Base-by-base conservation (phyloP, 2,113 vertebrate genomes). In the Coregonus clupeaformis region DNA sequence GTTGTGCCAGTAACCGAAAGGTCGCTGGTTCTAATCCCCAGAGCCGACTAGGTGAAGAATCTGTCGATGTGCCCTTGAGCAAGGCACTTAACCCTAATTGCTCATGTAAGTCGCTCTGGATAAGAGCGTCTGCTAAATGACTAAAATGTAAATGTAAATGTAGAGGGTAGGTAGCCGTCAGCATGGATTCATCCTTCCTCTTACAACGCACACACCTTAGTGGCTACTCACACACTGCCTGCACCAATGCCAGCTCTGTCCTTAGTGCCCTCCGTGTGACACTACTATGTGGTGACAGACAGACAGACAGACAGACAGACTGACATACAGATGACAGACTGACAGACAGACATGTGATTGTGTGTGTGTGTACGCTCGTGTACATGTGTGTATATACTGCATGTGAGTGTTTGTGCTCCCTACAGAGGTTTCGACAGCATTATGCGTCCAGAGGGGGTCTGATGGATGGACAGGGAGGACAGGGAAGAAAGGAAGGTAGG, bases 231-330 rank as follows among this genome's bases (percentile, higher is more conserved):
- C 27, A 27, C 27, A 27, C 27, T 27, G 27, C 59, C 59, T 72
- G 32, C 16, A 13, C 27, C 16, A 16, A 2, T 68, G 47, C 14
- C 66, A 25, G 20, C 49, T 60, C 65, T 69, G 73, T 32, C 2
- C 73, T n/a, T 30, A 24, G n/a, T 7, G 66, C 27, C 27, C 77
- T 80, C 72, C 87, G 29, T 18, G 88, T 87, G 86, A 89, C 87
- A 72, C 78, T 69, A 77, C 84, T 83, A 85, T 85, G 87, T 77
- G 82, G 89, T 91, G 66, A 66, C 29, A 66, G 14, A 24, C 71
- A 64, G 84, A 83, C 71, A 79, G 76, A 83, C 70, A 70, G 81
- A 82, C 85, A 82, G 82, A 68, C 59, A 20, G 55, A 25, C 69
- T 2, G 11, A 14, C 63, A 16, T 14, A 16, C 11, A 6, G 63